phyloP scores from a whole-genome alignment of 2,888 invertebrate species.

The Criorhina ranunculi region DNA sequence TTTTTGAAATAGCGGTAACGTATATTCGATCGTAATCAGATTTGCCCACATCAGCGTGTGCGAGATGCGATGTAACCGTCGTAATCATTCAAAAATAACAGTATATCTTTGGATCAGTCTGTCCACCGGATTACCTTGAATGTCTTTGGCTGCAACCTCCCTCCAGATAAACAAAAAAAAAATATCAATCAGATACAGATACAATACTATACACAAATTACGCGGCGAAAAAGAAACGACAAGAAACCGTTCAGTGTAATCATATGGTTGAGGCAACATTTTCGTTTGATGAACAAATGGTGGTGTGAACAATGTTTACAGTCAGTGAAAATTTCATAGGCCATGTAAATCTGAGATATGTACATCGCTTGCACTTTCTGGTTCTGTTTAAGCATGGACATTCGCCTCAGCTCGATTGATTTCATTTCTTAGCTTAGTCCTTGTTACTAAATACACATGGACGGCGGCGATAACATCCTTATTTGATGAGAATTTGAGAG shows the following conservation, averaged over 20 bases:
- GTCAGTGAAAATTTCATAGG: background rate
- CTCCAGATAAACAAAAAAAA: constrained; percentile 3
- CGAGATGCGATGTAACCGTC: constrained; percentile 14
- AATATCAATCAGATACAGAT: constrained; percentile 14
- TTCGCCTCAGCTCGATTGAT: no score
- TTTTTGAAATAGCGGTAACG: constrained; percentile 27
- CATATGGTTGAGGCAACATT: constrained; percentile 9
- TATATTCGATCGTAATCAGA: constrained; percentile 16
- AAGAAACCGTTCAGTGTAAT: constrained; percentile 5
- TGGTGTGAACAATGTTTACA: background rate
- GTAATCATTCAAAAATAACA: constrained; percentile 7
- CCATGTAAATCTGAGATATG: background rate
- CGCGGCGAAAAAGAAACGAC: constrained; percentile 8
- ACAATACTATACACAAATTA: constrained; percentile 18
- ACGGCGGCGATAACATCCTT: no score
- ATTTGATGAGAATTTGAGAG: no score
- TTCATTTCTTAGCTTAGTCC: no score
- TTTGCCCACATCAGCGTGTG: background rate
- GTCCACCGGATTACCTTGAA: constrained; percentile 36
- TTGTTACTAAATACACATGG: no score
- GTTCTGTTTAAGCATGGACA: no score
- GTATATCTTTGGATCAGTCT: constrained; percentile 3
- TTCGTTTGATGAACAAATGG: background rate
- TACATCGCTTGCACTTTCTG: no score
- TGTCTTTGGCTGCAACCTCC: constrained; percentile 4